phyloP scores from a whole-genome alignment of 1,140 invertebrate genomes.

The Drosophila punjabiensis region DNA sequence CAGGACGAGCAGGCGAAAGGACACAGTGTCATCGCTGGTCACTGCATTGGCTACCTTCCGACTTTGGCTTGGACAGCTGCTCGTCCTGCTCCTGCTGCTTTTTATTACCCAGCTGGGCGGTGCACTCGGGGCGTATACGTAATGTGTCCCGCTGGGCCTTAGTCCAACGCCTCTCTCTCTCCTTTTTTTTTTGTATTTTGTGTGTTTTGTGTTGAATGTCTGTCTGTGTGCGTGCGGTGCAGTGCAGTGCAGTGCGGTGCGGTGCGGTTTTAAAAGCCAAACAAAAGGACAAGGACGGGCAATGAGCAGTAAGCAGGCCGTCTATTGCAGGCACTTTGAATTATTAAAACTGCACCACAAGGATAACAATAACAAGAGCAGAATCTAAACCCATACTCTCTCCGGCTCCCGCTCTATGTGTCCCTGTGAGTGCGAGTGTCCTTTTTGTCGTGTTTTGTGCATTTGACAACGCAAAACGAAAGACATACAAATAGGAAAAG shows the following conservation, averaged over 20 bases:
- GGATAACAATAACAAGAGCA: conserved; percentile 55
- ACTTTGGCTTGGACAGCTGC: conserved; percentile 1
- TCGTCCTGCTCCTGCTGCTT: conserved; percentile 15
- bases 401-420: neutral
- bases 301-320: conserved; percentile 53
- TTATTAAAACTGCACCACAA: conserved; percentile 75
- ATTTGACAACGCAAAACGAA: conserved; percentile 46
- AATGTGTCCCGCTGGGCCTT: conserved; percentile 34
- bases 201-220: neutral
- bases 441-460: conserved; percentile 48
- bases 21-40: conserved; percentile 16
- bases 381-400: conserved; percentile 2
- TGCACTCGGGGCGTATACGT: conserved; percentile 32
- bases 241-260: neutral
- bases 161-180: neutral
- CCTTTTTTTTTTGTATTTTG: neutral
- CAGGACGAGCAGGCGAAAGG: conserved; percentile 18
- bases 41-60: conserved; percentile 17
- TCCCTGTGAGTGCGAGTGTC: conserved; percentile 14
- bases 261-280: conserved; percentile 51
- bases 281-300: conserved; percentile 61
- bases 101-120: conserved; percentile 27
- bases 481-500: conserved; percentile 9
- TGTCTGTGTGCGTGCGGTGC: conserved; percentile 10
- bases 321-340: conserved; percentile 77